Percentiles rank a stretch among this genome's conserved stretches.
phyloP scores from a whole-genome alignment of 2,113 vertebrate species.

The Urocitellus parryii region DNA sequence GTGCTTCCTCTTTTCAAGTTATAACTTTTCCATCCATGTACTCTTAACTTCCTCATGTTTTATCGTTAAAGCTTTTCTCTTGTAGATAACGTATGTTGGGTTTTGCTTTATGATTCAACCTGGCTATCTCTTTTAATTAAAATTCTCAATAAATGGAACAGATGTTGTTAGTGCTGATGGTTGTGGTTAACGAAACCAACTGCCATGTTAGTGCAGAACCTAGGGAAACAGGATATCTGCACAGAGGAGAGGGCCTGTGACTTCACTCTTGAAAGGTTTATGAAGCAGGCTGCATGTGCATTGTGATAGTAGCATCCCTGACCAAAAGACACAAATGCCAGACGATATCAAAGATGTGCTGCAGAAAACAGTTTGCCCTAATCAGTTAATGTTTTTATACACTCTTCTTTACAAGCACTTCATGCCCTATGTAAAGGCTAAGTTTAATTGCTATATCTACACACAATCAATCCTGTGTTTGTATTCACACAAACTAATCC shows the following conservation, averaged over 20 bases:
- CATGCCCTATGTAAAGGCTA: neutral
- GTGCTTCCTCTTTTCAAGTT: neutral
- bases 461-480: neutral
- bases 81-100: neutral
- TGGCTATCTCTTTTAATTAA: neutral
- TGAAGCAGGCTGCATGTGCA: rapidly evolving
- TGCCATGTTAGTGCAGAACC: neutral
- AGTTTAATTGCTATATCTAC: neutral
- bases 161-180: neutral
- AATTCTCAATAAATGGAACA: neutral
- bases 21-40: neutral
- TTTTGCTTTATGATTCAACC: neutral
- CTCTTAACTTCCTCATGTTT: neutral
- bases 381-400: neutral
- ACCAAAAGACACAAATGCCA: neutral
- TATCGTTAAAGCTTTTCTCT: neutral
- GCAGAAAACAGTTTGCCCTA: neutral
- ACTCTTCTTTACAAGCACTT: neutral
- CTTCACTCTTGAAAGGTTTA: neutral
- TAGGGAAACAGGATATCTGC: neutral
- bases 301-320: rapidly evolving
- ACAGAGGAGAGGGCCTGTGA: neutral
- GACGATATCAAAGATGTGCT: no score
- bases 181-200: neutral
- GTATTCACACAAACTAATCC: neutral